phyloP scores from a whole-genome alignment of 2,888 invertebrate species.

The Neoitamus cyanurus region DNA sequence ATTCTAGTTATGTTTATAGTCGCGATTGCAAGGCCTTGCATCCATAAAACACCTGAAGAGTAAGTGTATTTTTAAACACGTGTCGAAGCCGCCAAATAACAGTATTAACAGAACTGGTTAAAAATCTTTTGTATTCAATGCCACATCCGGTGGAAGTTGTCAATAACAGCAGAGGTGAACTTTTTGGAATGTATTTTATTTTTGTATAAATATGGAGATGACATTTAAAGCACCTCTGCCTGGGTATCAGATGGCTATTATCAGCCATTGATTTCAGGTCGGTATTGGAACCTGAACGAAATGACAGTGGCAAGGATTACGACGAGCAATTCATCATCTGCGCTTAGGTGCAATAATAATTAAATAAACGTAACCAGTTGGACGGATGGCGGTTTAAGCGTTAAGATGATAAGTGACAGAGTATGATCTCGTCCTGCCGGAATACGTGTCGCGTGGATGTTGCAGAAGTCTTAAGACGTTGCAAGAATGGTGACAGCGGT shows the following conservation, averaged over 20 bases:
- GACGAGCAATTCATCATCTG: neutral
- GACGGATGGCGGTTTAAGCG: neutral
- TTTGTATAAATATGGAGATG: neutral
- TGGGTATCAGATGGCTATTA: neutral
- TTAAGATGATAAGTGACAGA: neutral
- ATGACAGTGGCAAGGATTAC: neutral
- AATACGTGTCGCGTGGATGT: neutral
- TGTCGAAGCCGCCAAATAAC: neutral
- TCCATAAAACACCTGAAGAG: neutral
- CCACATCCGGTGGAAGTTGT: neutral
- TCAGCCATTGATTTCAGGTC: neutral
- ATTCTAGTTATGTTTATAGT: neutral
- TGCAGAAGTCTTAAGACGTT: neutral
- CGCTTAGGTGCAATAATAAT: neutral
- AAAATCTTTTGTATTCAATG: neutral
- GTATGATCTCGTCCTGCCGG: neutral
- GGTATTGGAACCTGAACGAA: neutral
- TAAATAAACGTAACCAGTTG: neutral
- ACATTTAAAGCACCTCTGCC: neutral
- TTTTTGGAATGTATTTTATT: neutral
- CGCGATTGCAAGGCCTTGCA: neutral
- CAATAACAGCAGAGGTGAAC: neutral
- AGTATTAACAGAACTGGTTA: neutral
- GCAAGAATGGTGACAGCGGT: neutral
- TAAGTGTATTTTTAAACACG: neutral